These are phyloP conservation scores for Mus pahari DNA, from an alignment of 2,113 vertebrate species.

Conservation along the genomic window DNA sequence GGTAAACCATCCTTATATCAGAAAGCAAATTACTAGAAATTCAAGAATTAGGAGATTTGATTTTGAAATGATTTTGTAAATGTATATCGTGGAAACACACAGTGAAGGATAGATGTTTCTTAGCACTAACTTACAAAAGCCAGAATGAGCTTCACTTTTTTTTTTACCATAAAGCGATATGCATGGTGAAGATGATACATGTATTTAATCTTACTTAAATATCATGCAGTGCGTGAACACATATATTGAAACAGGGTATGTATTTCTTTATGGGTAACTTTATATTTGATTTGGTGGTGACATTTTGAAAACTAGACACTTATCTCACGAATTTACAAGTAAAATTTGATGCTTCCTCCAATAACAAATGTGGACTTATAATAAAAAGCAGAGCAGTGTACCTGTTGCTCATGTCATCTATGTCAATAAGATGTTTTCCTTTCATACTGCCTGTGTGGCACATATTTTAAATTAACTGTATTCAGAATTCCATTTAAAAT, in stretches of 20 bases:
- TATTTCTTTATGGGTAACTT: not conserved
- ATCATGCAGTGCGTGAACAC: not conserved
- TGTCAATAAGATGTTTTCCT: too few relatives aligned
- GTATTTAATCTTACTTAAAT: not conserved
- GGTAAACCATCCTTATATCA: not conserved
- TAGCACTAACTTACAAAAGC: not conserved
- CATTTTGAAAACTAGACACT: not conserved
- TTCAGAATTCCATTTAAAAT: not conserved
- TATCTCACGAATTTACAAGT: not conserved
- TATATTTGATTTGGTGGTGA: not conserved
- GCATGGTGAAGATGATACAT: not conserved
- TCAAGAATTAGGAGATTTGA: not conserved
- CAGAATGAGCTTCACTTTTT: not conserved
- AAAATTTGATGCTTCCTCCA: not conserved
- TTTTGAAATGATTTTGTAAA: not conserved
- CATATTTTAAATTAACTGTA: not conserved
- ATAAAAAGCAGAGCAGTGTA: not conserved
- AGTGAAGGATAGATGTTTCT: not conserved
- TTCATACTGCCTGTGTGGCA: not conserved
- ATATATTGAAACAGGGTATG: not conserved
- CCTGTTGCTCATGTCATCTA: not conserved
- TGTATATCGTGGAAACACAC: not conserved
- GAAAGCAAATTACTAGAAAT: not conserved
- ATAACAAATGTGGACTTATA: not conserved
- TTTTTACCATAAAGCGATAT: not conserved